Conservation (phyloP, 2,888 invertebrate species). For the Caradrina clavipalpis region DNA sequence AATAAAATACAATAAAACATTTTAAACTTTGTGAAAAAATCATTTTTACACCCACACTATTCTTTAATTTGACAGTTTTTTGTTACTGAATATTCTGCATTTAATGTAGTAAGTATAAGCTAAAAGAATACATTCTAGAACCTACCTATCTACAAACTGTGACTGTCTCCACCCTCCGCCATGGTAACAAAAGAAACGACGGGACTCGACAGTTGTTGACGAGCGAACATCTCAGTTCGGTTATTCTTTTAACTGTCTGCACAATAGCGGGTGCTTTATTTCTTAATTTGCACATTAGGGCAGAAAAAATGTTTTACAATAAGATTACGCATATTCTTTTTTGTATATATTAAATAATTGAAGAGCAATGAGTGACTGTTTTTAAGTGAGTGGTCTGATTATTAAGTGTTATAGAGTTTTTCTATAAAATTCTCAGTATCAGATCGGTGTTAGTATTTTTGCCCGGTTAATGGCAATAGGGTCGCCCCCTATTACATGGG, state of each 20-base stretch:
- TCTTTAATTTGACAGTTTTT: too few species aligned
- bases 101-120: neutral
- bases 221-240: constrained; percentile 49
- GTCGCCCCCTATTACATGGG: too few species aligned
- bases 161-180: constrained; percentile 4
- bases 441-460: too few species aligned
- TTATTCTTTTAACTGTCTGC: constrained; percentile 54
- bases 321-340: constrained; percentile 4
- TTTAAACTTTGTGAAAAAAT: too few species aligned
- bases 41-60: too few species aligned
- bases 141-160: neutral
- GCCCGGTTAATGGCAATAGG: too few species aligned
- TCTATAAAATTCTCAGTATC: too few species aligned
- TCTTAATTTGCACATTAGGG: constrained; percentile 35
- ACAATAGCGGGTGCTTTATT: constrained; percentile 49
- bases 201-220: constrained; percentile 45
- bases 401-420: too few species aligned
- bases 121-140: neutral
- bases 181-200: constrained; percentile 36
- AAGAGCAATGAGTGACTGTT: too few species aligned
- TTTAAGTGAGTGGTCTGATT: too few species aligned
- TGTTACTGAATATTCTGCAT: too few species aligned
- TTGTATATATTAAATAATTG: neutral
- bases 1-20: too few species aligned
- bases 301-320: constrained; percentile 10